Percentiles rank a stretch among this genome's conserved stretches.
These are phyloP conservation scores for Schizopygopsis malacanthus DNA, from an alignment of 2,797 vertebrate species.

Conservation along the genomic window DNA sequence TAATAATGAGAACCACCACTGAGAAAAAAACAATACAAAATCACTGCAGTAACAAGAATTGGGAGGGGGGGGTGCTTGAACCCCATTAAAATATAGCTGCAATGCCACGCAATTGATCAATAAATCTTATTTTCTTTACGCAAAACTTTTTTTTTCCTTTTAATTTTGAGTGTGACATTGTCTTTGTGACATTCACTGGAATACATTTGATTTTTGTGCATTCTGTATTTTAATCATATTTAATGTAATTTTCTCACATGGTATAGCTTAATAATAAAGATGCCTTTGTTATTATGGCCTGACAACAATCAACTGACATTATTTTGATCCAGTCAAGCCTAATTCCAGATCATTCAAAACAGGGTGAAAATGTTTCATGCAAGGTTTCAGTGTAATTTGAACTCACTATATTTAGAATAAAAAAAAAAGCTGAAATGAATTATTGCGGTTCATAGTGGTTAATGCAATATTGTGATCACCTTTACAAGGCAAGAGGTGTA, in stretches of 20 bases:
- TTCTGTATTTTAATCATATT: not conserved
- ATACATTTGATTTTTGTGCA: not conserved
- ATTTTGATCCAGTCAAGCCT: not conserved
- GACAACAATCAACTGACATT: not conserved
- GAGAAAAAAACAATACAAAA: not conserved
- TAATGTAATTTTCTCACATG: not conserved
- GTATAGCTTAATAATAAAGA: not conserved
- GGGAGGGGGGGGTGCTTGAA: not conserved
- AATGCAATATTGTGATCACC: not conserved
- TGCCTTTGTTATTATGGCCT: not conserved
- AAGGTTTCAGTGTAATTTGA: not conserved
- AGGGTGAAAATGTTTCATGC: too few relatives aligned
- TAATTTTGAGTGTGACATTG: not conserved
- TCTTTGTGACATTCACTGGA: not conserved
- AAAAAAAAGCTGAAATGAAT: not conserved
- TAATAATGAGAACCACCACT: not conserved
- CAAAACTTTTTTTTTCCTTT: not conserved
- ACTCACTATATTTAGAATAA: not conserved
- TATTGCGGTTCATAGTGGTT: slow-evolving; percentile 2
- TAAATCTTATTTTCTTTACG: not conserved
- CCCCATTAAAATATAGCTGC: not conserved
- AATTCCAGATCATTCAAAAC: not conserved
- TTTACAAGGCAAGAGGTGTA: not conserved
- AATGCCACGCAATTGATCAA: not conserved
- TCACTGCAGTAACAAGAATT: not conserved